phyloP scores from a whole-genome alignment of 2,797 vertebrate species.

The Vipera ursinii region DNA sequence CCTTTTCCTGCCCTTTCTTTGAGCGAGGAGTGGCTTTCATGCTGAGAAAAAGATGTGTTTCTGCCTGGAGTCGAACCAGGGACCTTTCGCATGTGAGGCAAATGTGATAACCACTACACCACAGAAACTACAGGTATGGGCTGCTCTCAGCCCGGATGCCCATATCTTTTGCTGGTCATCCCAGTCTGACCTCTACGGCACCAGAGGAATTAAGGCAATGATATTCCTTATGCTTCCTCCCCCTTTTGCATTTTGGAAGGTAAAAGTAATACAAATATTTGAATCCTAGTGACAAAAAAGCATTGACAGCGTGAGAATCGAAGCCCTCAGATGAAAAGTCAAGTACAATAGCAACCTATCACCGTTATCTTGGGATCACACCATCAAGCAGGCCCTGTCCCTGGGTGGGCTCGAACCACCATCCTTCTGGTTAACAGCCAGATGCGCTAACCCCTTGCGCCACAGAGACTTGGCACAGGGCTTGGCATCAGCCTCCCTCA shows the following conservation, averaged over 20 bases:
- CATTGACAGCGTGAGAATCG: not conserved
- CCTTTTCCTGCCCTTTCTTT: not conserved
- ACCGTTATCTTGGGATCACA: not conserved
- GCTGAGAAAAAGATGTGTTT: not conserved
- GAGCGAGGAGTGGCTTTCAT: not conserved
- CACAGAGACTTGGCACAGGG: not conserved
- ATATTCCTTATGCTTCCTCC: not conserved
- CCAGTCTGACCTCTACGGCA: not conserved
- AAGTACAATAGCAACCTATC: no score
- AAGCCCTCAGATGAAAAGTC: not conserved
- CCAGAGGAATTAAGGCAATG: no score
- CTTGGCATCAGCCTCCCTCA: not conserved
- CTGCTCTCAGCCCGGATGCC: not conserved
- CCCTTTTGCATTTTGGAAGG: not conserved
- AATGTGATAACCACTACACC: not conserved
- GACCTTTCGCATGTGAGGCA: not conserved
- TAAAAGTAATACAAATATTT: not conserved
- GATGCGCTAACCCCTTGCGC: not conserved
- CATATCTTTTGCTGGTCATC: not conserved
- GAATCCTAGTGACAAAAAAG: not conserved
- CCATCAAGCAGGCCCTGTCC: not conserved
- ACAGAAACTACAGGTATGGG: not conserved
- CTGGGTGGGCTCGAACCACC: not conserved
- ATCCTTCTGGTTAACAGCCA: not conserved
- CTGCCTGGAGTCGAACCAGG: not conserved